Base-by-base conservation (phyloP, 2,888 invertebrate genomes). In the Chrysina gloriosa region DNA sequence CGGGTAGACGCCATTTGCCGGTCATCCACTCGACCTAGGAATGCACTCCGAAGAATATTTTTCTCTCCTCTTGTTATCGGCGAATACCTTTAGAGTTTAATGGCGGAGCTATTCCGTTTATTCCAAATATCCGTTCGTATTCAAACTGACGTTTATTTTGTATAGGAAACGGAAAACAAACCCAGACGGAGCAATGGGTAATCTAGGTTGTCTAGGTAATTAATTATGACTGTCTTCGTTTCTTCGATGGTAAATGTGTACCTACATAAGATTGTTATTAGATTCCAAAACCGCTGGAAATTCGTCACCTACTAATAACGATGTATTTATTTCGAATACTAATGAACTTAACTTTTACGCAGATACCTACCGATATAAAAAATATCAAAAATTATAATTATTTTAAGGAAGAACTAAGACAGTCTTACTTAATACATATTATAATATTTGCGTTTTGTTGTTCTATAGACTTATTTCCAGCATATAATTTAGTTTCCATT, bases 1-100 rank as follows among this genome's bases (percentile, higher is more conserved):
- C 67, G 67, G 65, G 70, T 63, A 63, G 50, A 29, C 54, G 52
- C 52, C 68, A 68, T 70, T 69, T 65, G 63, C 68, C 69, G 70
- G 69, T 70, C 72, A 69, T 64, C 69, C 72, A 70, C 71, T 71
- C 67, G 52, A 42, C 68, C 63, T 63, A 68, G 67, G 70, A 65
- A 68, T 69, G 66, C 69, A 69, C 58, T 36, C 27, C 48, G 48
- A 14, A 23, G 50, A 25, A 23, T 31, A 23, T 63, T 63, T 58
- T 58, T 58, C 39, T 39, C 25, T 25, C 23, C 25, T 39, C 58
- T 42, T 58, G 58, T 50, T 50, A 63, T 50, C 63, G 63, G 25
- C 48, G 63, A 48, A 63, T 63, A 50, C 63, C 63, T 63, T 34
- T 63, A 63, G 34, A 63, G 48, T 63, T 63, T 63, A 50, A 58